These are phyloP conservation scores for Pteruthius melanotis DNA, from an alignment of 2,113 vertebrate genomes.

Conservation along the genomic window DNA sequence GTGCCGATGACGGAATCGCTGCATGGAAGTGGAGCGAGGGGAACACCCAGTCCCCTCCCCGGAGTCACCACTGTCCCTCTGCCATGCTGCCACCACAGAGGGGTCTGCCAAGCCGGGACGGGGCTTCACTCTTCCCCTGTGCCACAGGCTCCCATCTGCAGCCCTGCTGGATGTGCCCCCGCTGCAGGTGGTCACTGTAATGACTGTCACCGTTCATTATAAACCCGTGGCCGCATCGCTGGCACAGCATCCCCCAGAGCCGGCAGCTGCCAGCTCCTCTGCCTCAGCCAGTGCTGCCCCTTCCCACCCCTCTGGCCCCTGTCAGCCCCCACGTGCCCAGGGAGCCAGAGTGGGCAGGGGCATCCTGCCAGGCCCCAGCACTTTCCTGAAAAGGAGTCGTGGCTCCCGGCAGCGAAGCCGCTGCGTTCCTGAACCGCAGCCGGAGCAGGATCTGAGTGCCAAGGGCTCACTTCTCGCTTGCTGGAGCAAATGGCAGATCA, in stretches of 20 bases:
- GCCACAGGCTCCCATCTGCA: neutral
- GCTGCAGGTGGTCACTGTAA: neutral
- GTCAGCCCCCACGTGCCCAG: neutral
- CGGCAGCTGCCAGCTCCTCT: neutral
- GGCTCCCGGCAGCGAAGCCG: neutral
- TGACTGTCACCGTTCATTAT: fast-evolving
- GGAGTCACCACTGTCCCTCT: neutral
- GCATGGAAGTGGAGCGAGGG: fast-evolving
- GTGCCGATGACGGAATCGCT: fast-evolving
- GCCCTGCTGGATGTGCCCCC: neutral
- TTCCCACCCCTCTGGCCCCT: neutral
- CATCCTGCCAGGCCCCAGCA: neutral
- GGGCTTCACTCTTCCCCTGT: no score
- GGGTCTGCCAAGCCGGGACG: neutral
- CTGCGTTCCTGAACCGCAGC: neutral
- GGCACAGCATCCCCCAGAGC: neutral
- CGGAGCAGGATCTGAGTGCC: neutral
- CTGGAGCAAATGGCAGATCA: conserved; percentile 57
- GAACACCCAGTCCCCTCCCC: fast-evolving
- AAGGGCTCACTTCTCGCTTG: conserved; percentile 24
- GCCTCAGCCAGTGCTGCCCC: neutral
- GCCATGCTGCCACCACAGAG: fast-evolving
- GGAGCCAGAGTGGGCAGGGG: neutral
- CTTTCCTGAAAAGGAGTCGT: neutral
- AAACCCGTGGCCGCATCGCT: fast-evolving